A percentile compares a stretch with the other conserved stretches of the same genome.
phyloP scores from a whole-genome alignment of 2,797 vertebrate genomes.

The Kryptopterus vitreolus region DNA sequence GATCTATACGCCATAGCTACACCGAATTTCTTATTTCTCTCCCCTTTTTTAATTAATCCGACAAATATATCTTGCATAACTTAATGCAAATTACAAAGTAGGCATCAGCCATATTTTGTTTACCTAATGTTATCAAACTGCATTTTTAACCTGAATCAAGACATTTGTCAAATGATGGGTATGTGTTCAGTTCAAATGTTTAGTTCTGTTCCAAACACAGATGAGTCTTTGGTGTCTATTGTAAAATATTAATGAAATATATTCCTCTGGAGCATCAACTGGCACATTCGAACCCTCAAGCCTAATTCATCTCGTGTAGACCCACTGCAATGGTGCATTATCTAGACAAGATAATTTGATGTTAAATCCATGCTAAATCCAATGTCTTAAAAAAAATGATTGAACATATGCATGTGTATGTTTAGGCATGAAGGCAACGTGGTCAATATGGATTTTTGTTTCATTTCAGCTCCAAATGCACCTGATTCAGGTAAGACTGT shows the following conservation, averaged over 20 bases:
- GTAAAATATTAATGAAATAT: background rate
- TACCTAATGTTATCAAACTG: background rate
- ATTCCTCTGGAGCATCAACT: background rate
- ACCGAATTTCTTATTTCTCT: background rate
- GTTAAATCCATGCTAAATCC: background rate
- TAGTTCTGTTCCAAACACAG: background rate
- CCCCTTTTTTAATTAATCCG: background rate
- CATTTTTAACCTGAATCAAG: background rate
- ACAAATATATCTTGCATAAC: background rate
- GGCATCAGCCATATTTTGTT: background rate
- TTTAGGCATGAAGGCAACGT: background rate
- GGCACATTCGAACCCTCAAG: background rate
- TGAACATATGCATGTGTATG: background rate
- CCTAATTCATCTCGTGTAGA: background rate
- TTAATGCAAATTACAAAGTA: background rate
- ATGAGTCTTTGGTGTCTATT: background rate
- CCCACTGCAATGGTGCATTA: background rate
- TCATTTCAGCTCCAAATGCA: constrained; percentile 2
- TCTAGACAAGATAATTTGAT: background rate
- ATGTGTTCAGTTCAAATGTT: background rate
- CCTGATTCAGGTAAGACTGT: background rate
- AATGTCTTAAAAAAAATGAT: background rate
- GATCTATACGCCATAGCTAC: background rate
- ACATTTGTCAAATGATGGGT: background rate
- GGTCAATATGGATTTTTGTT: background rate